Evolutionary conservation across 1,140 invertebrate species (phyloP), one percentile per base, ranked within the genome.

Genomic region (Pomacea maculata): DNA sequence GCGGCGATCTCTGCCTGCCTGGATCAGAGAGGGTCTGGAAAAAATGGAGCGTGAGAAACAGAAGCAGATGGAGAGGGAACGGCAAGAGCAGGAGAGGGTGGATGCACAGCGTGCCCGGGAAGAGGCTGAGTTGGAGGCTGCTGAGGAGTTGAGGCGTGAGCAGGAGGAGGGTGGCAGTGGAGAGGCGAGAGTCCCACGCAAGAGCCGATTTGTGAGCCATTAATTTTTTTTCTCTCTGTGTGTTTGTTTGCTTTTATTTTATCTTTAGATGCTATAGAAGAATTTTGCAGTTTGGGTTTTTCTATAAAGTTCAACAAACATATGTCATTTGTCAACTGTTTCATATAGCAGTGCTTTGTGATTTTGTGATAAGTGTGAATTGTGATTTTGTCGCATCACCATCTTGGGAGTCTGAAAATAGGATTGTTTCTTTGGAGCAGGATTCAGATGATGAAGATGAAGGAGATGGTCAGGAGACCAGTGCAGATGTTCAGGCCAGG

Each of bases 11-110:
- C 93, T 99, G 52, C 98, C 98, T 71, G 96, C 95, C 10, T 99
- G 98, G 98, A 98, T 99, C 82, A 92, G 97, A 86, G 96, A 98
- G 93, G 97, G 97, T 63, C 92, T 99, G 80, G 97, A 99, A 90
- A 99, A 99, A 93, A 98, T 99, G 96, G 97, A 99, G 92, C 93
- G 95, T 74, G 97, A 99, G 85, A 99, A 99, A 91, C 94, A 95
- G 87, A 96, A 95, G 86, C 96, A 96, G 85, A 92, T 96, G 82
- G 96, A 98, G 89, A 94, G 89, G 77, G 91, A 92, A 63, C 64
- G 83, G 70, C 45, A 76, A 68, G 83, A 87, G 77, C 85, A 88
- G 79, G 86, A 88, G 72, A 79, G 79, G 74, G 82, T 84, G 67
- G 86, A 87, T 57, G 82, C 81, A 19, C 83, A 85, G 52, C 82